Conservation (phyloP, 2,113 vertebrate genomes). For the Echinops telfairi region DNA sequence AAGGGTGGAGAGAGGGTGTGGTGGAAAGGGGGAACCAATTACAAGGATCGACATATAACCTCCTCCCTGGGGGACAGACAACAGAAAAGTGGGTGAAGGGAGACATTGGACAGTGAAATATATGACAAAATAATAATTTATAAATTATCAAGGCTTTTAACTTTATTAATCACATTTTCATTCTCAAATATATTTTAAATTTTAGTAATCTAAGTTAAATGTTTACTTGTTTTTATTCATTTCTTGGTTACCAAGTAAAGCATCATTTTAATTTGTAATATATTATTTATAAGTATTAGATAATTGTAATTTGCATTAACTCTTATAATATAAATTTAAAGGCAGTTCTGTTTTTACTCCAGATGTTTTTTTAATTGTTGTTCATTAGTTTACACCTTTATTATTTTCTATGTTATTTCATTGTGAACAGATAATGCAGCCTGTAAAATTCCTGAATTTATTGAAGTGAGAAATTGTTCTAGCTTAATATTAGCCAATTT, state of each 20-base stretch:
- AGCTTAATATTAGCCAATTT: background rate
- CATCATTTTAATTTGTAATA: conserved; percentile 17
- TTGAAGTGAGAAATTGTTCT: background rate
- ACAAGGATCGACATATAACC: too few relatives aligned
- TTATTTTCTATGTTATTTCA: conserved; percentile 18
- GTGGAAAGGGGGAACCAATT: too few relatives aligned
- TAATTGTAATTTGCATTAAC: background rate
- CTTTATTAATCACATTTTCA: background rate
- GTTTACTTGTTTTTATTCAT: background rate
- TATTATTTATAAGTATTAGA: background rate
- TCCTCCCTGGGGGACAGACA: too few relatives aligned
- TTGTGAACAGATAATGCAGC: background rate
- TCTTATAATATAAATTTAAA: background rate
- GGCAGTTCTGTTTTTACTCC: background rate
- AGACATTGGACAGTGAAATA: too few relatives aligned
- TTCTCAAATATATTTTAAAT: background rate
- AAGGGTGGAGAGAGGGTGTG: too few relatives aligned
- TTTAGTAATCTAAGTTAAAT: background rate
- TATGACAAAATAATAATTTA: too few relatives aligned
- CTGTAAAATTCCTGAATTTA: background rate
- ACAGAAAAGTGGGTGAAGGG: too few relatives aligned
- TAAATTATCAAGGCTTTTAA: background rate
- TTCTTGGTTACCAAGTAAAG: conserved; percentile 21
- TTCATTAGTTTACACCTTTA: background rate
- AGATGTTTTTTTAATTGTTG: background rate